These are phyloP conservation scores for Carassius gibelio DNA, from an alignment of 2,113 vertebrate species.

Conservation along the genomic window DNA sequence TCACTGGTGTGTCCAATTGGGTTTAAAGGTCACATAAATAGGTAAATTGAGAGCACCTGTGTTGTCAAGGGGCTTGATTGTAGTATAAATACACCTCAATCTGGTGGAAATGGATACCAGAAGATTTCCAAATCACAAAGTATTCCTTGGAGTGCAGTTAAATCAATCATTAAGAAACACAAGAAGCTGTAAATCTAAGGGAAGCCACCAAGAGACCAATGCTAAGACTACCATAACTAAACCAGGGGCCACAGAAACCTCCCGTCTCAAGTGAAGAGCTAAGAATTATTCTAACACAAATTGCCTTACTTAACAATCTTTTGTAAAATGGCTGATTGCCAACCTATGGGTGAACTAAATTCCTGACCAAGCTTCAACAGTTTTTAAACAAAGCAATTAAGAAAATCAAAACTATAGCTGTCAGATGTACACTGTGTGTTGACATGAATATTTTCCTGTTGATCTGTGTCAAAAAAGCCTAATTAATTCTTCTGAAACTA, in stretches of 20 bases:
- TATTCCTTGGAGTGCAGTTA: neutral
- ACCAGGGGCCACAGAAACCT: neutral
- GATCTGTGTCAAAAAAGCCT: neutral
- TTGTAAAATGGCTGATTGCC: neutral
- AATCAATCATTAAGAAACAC: constrained; percentile 6
- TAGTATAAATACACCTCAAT: neutral
- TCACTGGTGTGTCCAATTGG: neutral
- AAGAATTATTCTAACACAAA: neutral
- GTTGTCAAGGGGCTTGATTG: neutral
- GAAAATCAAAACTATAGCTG: neutral
- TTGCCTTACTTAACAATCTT: neutral
- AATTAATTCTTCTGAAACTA: neutral
- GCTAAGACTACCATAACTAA: neutral
- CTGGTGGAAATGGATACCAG: neutral
- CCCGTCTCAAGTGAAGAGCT: neutral
- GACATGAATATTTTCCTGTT: constrained; percentile 2
- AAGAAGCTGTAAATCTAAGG: constrained; percentile 1
- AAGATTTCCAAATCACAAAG: neutral
- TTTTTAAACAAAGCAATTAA: neutral
- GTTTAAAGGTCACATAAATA: neutral
- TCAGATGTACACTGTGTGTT: constrained; percentile 6
- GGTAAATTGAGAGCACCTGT: neutral
- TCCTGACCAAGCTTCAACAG: neutral
- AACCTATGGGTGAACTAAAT: neutral
- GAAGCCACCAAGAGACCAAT: neutral